These are phyloP conservation scores for Dasyprocta punctata DNA, from an alignment of 2,113 vertebrate genomes.

Conservation along the genomic window DNA sequence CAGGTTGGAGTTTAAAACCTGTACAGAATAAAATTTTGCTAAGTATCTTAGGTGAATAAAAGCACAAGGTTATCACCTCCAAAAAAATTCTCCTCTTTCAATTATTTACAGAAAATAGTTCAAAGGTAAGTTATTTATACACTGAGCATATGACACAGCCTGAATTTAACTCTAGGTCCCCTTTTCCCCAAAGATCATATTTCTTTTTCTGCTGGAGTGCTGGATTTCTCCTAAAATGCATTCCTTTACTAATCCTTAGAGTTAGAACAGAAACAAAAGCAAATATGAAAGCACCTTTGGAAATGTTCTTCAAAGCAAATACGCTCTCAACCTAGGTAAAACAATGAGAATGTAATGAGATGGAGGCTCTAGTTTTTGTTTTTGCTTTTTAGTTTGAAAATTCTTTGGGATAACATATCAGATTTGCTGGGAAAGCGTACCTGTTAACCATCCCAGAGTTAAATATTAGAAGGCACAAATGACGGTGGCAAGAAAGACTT, in stretches of 20 bases:
- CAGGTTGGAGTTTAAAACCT: constrained; percentile 60
- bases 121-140: not conserved
- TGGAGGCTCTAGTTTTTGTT: not conserved
- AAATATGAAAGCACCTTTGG: not conserved
- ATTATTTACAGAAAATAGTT: not conserved
- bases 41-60: constrained; percentile 66
- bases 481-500: not conserved
- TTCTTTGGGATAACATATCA: not conserved
- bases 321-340: not conserved
- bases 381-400: not conserved
- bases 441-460: not conserved
- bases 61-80: constrained; percentile 70
- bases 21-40: constrained; percentile 62
- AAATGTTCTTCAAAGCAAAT: not conserved
- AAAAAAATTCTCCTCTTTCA: not conserved
- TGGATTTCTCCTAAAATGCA: not conserved
- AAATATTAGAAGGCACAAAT: not conserved
- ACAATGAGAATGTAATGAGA: not conserved
- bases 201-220: not conserved
- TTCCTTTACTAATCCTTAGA: not conserved
- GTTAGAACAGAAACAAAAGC: no score
- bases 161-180: not conserved
- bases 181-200: not conserved
- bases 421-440: not conserved
- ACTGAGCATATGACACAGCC: not conserved